A percentile compares a stretch with the other conserved stretches of the same genome.
phyloP scores from a whole-genome alignment of 2,888 invertebrate genomes.

The Spatulosminthurus flaviceps region DNA sequence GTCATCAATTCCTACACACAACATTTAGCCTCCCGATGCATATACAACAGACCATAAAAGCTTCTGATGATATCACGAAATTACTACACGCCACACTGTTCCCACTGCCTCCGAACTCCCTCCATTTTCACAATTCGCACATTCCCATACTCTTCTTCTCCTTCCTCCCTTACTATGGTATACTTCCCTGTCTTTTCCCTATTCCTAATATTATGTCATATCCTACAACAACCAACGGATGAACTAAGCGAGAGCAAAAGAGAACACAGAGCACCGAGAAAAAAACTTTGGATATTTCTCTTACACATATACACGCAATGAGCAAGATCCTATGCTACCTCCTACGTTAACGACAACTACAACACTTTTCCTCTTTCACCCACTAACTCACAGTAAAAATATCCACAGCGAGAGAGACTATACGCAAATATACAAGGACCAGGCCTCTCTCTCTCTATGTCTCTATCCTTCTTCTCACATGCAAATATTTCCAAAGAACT shows the following conservation, averaged over 20 bases:
- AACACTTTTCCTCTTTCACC: slow-evolving; percentile 27
- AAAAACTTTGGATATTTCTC: neutral
- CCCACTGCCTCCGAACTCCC: slow-evolving; percentile 22
- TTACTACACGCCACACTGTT: slow-evolving; percentile 54
- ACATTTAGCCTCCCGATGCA: slow-evolving; percentile 64
- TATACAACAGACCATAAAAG: slow-evolving; percentile 64
- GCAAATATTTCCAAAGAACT: slow-evolving; percentile 31
- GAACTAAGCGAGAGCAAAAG: neutral
- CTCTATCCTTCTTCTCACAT: slow-evolving; percentile 1
- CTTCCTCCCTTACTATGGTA: too few relatives aligned
- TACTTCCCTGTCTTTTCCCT: too few relatives aligned
- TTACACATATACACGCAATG: slow-evolving; percentile 7
- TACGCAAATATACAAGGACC: neutral
- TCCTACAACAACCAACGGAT: neutral
- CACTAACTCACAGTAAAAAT: neutral
- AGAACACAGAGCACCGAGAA: neutral
- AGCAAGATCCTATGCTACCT: slow-evolving; percentile 24
- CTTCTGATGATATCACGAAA: slow-evolving; percentile 64
- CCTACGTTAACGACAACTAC: slow-evolving; percentile 34
- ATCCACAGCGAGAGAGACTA: neutral
- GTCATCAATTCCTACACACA: slow-evolving; percentile 64
- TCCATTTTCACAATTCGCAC: slow-evolving; percentile 33
- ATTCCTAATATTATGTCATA: too few relatives aligned
- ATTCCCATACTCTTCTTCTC: too few relatives aligned
- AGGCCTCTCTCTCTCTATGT: too few relatives aligned